Percentiles rank a stretch among this genome's conserved stretches.
Evolutionary conservation across 2,888 invertebrate genomes (phyloP).

Genomic region (Erpobdella octoculata): DNA sequence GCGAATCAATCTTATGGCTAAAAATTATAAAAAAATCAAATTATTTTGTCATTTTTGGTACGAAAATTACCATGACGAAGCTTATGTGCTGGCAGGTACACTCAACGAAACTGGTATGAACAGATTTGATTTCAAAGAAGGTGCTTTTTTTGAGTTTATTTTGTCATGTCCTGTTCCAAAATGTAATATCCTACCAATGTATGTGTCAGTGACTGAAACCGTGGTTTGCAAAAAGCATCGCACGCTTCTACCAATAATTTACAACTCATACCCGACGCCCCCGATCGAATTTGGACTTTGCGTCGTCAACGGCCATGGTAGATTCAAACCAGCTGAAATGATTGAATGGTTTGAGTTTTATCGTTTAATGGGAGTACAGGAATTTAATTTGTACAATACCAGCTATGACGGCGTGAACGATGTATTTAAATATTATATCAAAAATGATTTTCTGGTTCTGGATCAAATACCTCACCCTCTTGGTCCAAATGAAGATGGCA

Average conservation of each 20-base stretch:
- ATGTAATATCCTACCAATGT: constrained; percentile 29
- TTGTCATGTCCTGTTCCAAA: constrained; percentile 31
- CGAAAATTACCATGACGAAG: constrained; percentile 1
- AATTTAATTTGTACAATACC: constrained; percentile 30
- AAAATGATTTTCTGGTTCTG: constrained; percentile 14
- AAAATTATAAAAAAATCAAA: neutral
- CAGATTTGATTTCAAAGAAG: neutral
- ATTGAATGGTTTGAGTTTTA: constrained; percentile 30
- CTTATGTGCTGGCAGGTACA: constrained; percentile 26
- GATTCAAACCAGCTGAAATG: neutral
- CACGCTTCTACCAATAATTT: constrained; percentile 28
- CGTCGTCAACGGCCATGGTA: constrained; percentile 28
- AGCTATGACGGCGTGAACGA: neutral
- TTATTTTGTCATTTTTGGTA: constrained; percentile 37
- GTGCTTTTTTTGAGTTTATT: constrained; percentile 30
- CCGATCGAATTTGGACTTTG: constrained; percentile 29
- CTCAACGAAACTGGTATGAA: constrained; percentile 22
- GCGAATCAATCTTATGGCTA: constrained; percentile 27
- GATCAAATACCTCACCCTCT: constrained; percentile 18
- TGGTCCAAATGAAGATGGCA: neutral
- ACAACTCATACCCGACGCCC: constrained; percentile 1
- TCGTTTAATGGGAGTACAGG: constrained; percentile 27
- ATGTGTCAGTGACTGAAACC: constrained; percentile 30
- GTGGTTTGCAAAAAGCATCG: constrained; percentile 23
- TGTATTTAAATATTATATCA: constrained; percentile 23